These are phyloP conservation scores for Phengaris alcon DNA, from an alignment of 2,888 invertebrate genomes.

Conservation along the genomic window DNA sequence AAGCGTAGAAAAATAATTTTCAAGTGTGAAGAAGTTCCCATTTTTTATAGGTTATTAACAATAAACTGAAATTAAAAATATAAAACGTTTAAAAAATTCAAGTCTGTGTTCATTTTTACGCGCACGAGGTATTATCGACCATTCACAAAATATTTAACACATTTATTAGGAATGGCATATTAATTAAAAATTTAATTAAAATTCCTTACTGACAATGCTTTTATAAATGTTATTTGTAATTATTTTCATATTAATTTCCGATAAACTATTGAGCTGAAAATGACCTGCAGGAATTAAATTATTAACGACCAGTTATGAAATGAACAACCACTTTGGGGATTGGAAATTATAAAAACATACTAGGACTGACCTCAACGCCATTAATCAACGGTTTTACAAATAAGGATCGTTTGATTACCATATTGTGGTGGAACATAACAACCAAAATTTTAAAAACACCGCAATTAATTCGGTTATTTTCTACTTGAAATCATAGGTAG, in stretches of 20 bases:
- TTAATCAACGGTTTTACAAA: background rate
- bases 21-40: too few relatives aligned
- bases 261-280: conserved; percentile 15
- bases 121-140: background rate
- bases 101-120: background rate
- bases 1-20: too few relatives aligned
- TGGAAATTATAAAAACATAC: background rate
- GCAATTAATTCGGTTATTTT: background rate
- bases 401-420: background rate
- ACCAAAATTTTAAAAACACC: background rate
- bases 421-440: background rate
- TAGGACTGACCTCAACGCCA: background rate
- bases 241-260: conserved; percentile 18
- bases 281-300: conserved; percentile 9
- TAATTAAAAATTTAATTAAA: conserved; percentile 10
- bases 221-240: conserved; percentile 18
- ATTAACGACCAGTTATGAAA: background rate
- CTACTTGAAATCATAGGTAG: background rate
- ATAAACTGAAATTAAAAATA: background rate
- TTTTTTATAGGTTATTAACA: too few relatives aligned
- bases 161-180: conserved; percentile 12
- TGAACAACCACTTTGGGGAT: conserved; percentile 6
- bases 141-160: conserved; percentile 1
- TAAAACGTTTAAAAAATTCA: background rate
- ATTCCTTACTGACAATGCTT: conserved; percentile 13